Conservation (phyloP, 2,113 vertebrate species). For the Phaethornis superciliosus region DNA sequence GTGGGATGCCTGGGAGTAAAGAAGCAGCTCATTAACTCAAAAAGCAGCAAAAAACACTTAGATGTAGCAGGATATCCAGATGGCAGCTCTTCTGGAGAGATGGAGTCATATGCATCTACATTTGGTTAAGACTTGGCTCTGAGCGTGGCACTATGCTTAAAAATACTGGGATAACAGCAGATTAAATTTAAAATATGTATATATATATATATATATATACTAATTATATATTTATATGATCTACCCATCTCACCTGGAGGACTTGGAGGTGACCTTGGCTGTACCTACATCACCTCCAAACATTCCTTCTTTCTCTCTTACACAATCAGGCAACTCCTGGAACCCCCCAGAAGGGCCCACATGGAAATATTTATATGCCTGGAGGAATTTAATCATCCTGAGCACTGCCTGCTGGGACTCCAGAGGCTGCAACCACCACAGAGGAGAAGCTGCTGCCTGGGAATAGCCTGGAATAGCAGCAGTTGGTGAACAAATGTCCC, state of each 20-base stretch:
- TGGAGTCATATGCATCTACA: accelerated
- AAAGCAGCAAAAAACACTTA: not conserved
- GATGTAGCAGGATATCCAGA: accelerated
- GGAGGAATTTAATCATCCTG: not conserved
- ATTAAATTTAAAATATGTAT: no score
- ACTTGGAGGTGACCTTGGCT: not conserved
- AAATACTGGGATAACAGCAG: not conserved
- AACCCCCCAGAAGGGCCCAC: accelerated
- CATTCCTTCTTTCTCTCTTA: not conserved
- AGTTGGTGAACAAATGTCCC: not conserved
- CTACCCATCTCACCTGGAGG: not conserved
- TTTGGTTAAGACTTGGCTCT: not conserved
- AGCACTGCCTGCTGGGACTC: not conserved
- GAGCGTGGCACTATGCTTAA: accelerated
- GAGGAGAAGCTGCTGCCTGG: not conserved
- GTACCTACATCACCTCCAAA: not conserved
- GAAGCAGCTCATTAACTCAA: not conserved
- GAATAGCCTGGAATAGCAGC: not conserved
- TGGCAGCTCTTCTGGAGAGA: not conserved
- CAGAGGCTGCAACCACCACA: not conserved
- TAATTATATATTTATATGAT: no score
- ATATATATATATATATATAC: no score
- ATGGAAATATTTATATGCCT: accelerated
- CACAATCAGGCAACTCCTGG: not conserved
- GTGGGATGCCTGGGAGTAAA: not conserved